These are phyloP conservation scores for Noctua janthe DNA, from an alignment of 2,888 invertebrate genomes.

Conservation along the genomic window DNA sequence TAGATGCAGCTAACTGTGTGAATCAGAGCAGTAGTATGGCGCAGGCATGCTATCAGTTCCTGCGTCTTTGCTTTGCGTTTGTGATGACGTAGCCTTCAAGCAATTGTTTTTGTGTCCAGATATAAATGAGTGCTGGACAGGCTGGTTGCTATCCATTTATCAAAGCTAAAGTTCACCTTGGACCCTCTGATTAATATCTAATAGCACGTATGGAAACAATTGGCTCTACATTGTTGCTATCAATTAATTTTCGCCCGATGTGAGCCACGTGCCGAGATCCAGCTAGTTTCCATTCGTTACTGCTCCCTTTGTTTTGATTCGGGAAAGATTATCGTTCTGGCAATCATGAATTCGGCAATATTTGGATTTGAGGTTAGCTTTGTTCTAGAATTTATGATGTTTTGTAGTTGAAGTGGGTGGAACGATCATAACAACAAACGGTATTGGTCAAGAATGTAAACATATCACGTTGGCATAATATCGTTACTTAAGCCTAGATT, in stretches of 20 bases:
- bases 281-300: constrained; percentile 16
- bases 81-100: constrained; percentile 30
- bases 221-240: constrained; percentile 55
- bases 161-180: constrained; percentile 53
- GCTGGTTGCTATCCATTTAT: constrained; percentile 53
- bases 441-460: background rate
- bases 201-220: constrained; percentile 43
- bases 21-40: constrained; percentile 44
- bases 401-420: background rate
- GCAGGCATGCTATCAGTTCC: constrained; percentile 12
- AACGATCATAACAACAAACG: background rate
- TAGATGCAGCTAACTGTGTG: constrained; percentile 51
- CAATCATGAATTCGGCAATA: background rate
- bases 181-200: constrained; percentile 41
- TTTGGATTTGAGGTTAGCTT: background rate
- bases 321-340: constrained; percentile 14
- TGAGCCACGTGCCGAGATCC: constrained; percentile 19
- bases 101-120: constrained; percentile 37
- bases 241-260: constrained; percentile 40
- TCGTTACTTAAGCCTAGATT: background rate
- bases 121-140: constrained; percentile 13
- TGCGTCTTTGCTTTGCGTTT: constrained; percentile 17
- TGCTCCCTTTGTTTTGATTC: constrained; percentile 8
- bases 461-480: background rate
- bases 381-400: background rate